A percentile compares a stretch with the other conserved stretches of the same genome.
These are phyloP conservation scores for Holotrichia oblita DNA, from an alignment of 1,140 invertebrate genomes.

Conservation along the genomic window DNA sequence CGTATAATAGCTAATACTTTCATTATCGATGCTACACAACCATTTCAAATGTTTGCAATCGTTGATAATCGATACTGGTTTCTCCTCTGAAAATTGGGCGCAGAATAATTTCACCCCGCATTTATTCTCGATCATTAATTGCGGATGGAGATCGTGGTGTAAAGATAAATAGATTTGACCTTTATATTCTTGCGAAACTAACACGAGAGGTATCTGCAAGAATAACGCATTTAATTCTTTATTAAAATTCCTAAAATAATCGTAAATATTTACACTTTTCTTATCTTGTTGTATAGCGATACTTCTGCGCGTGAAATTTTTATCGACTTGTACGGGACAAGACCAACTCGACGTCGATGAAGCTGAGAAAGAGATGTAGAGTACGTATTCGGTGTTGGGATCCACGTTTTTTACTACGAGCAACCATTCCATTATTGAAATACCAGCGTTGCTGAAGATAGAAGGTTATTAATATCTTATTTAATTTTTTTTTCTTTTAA, in stretches of 20 bases:
- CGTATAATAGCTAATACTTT: constrained; percentile 55
- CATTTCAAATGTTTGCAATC: constrained; percentile 59
- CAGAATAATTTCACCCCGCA: constrained; percentile 53
- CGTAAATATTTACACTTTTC: constrained; percentile 47
- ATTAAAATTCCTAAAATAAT: too few relatives aligned
- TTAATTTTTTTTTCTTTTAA: background rate
- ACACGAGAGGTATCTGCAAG: constrained; percentile 62
- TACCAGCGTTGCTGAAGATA: constrained; percentile 59
- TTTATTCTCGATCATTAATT: constrained; percentile 58
- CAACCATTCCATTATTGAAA: constrained; percentile 64
- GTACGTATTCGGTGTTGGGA: constrained; percentile 54
- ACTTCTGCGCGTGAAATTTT: constrained; percentile 61
- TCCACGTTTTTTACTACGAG: constrained; percentile 48
- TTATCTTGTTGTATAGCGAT: constrained; percentile 58
- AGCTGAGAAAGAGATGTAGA: constrained; percentile 61
- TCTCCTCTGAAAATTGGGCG: constrained; percentile 50
- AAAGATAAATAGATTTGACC: constrained; percentile 68
- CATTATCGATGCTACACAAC: constrained; percentile 53
- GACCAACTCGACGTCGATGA: constrained; percentile 62
- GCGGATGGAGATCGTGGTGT: constrained; percentile 67
- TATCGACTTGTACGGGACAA: constrained; percentile 66
- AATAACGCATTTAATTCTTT: constrained; percentile 40
- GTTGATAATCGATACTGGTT: constrained; percentile 46
- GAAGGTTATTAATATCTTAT: constrained; percentile 3
- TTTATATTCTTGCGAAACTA: constrained; percentile 66